These are phyloP conservation scores for Strigops habroptila DNA, from an alignment of 2,113 vertebrate species.

Conservation along the genomic window DNA sequence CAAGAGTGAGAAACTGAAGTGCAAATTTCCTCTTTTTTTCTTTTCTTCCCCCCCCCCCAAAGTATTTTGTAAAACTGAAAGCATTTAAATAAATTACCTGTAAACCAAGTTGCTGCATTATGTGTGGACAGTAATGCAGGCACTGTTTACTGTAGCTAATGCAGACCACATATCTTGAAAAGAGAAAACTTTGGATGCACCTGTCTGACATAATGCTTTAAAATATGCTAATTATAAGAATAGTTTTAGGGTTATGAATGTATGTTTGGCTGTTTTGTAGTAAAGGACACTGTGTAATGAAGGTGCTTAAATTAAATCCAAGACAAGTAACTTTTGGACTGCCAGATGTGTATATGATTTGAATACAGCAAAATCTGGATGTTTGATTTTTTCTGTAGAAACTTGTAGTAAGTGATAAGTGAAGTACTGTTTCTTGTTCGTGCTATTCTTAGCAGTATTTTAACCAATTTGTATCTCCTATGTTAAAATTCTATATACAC, in stretches of 20 bases:
- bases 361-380: conserved; percentile 64
- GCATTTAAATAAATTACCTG: conserved; percentile 66
- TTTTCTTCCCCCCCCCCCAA: background rate
- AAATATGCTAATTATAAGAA: conserved; percentile 44
- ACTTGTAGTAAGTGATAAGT: conserved; percentile 69
- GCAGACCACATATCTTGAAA: background rate
- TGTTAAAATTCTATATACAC: conserved; percentile 58
- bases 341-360: conserved; percentile 69
- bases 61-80: conserved; percentile 62
- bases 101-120: conserved; percentile 36
- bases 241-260: conserved; percentile 71
- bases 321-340: conserved; percentile 63
- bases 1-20: conserved; percentile 51
- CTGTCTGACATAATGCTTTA: conserved; percentile 66
- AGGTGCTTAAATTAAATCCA: conserved; percentile 75
- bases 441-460: conserved; percentile 74
- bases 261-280: conserved; percentile 73
- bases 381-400: conserved; percentile 52
- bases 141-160: background rate
- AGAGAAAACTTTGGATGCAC: conserved; percentile 27
- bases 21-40: conserved; percentile 45
- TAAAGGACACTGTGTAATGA: conserved; percentile 71
- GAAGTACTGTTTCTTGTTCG: conserved; percentile 70
- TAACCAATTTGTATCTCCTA: conserved; percentile 67
- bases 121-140: conserved; percentile 1